Evolutionary conservation across 2,888 invertebrate genomes (phyloP).

Genomic region (Anticlea derivata): DNA sequence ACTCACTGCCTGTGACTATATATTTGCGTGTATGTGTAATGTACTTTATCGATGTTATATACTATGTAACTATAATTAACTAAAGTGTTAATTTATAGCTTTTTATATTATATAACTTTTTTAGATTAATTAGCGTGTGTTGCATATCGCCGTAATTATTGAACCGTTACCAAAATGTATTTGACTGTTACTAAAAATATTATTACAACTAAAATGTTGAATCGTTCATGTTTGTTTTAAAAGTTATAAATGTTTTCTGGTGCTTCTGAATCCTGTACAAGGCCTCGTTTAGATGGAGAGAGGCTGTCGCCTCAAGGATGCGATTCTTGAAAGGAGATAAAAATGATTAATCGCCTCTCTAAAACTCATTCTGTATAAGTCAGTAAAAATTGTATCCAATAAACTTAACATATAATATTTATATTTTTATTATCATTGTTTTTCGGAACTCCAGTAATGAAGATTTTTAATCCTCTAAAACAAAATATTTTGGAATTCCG

Average conservation of each 20-base stretch:
- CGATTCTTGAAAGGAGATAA: too few species aligned
- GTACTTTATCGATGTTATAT: constrained; percentile 10
- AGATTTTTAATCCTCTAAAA: too few species aligned
- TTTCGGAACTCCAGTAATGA: too few species aligned
- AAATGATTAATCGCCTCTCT: too few species aligned
- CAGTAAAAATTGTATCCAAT: too few species aligned
- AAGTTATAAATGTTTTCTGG: background rate
- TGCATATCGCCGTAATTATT: constrained; percentile 16
- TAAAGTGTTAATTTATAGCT: constrained; percentile 12
- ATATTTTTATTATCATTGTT: too few species aligned
- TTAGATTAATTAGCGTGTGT: constrained; percentile 17
- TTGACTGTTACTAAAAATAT: background rate
- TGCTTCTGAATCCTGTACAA: background rate
- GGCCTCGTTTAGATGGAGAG: too few species aligned
- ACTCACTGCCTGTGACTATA: constrained; percentile 10
- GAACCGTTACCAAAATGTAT: constrained; percentile 19
- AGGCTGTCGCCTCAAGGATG: too few species aligned
- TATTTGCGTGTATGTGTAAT: constrained; percentile 6
- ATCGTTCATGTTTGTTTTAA: background rate
- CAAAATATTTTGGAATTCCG: too few species aligned
- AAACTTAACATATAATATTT: too few species aligned
- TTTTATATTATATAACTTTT: constrained; percentile 21
- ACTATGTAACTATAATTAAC: background rate
- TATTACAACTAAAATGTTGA: background rate
- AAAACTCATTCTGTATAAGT: too few species aligned